A percentile compares a stretch with the other conserved stretches of the same genome.
Conservation (phyloP, 2,797 vertebrate genomes). For the Enteromius fasciolatus region DNA sequence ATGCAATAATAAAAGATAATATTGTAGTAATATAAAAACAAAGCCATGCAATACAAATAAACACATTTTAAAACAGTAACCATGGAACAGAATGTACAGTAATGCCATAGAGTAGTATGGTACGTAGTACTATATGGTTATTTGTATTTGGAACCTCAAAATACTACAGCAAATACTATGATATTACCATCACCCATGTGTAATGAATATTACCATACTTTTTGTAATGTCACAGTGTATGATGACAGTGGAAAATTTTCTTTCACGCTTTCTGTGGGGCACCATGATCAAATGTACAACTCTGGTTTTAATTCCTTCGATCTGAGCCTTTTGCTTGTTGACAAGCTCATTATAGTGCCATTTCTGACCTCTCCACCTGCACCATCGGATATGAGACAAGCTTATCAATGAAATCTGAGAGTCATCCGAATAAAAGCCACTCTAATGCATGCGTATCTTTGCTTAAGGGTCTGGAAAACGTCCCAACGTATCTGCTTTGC, state of each 20-base stretch:
- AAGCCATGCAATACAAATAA: not conserved
- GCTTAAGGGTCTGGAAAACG: not conserved
- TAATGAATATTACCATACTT: not conserved
- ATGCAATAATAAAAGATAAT: not conserved
- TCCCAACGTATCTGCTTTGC: not conserved
- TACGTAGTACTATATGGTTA: not conserved
- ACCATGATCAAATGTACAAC: conserved; percentile 75
- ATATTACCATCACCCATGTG: not conserved
- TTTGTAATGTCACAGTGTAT: not conserved
- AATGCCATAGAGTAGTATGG: no score
- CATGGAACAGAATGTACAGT: not conserved
- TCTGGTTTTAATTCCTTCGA: conserved; percentile 78
- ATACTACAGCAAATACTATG: not conserved
- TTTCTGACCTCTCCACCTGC: conserved; percentile 2
- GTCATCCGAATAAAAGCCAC: not conserved
- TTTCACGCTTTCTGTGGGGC: conserved; percentile 69
- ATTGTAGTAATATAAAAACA: not conserved
- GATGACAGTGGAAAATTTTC: conserved; percentile 53
- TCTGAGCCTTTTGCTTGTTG: conserved; percentile 74
- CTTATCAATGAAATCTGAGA: not conserved
- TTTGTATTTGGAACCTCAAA: not conserved
- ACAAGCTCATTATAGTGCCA: conserved; percentile 73
- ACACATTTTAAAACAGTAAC: not conserved
- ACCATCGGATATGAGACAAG: not conserved
- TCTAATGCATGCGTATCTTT: not conserved